A percentile compares a stretch with the other conserved stretches of the same genome.
These are phyloP conservation scores for Aromia moschata DNA, from an alignment of 2,888 invertebrate species.

Conservation along the genomic window DNA sequence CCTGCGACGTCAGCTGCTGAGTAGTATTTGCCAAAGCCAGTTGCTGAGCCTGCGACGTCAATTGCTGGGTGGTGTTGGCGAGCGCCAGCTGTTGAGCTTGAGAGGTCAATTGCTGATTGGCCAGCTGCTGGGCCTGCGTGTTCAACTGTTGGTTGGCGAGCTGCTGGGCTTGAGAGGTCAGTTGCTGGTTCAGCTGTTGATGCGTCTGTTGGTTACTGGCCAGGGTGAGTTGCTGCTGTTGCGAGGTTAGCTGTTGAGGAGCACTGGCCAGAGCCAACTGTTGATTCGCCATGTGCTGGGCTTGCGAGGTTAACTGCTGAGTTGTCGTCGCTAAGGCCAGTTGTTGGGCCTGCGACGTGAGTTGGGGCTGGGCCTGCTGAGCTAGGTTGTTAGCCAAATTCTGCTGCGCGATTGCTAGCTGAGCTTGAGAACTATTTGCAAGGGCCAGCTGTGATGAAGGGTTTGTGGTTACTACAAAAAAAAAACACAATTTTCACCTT, in stretches of 20 bases:
- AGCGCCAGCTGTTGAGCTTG: constrained; percentile 54
- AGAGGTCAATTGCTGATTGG: constrained; percentile 52
- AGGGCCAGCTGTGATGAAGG: constrained; percentile 59
- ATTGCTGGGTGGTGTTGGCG: constrained; percentile 48
- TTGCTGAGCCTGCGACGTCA: constrained; percentile 51
- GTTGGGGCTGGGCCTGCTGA: constrained; percentile 53
- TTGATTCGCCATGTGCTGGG: constrained; percentile 56
- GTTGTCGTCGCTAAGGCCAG: constrained; percentile 58
- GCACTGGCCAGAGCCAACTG: constrained; percentile 51
- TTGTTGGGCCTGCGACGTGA: constrained; percentile 58
- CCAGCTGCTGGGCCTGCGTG: constrained; percentile 53
- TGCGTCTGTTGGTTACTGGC: constrained; percentile 45
- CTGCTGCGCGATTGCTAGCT: constrained; percentile 60
- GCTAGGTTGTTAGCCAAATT: constrained; percentile 59
- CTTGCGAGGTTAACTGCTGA: constrained; percentile 56
- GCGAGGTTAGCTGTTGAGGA: constrained; percentile 46
- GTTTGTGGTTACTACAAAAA: constrained; percentile 58
- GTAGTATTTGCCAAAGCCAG: constrained; percentile 51
- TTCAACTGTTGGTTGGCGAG: constrained; percentile 40
- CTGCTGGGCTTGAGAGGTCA: constrained; percentile 53
- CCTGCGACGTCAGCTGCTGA: constrained; percentile 56
- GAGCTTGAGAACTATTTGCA: constrained; percentile 60
- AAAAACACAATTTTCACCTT: too few species aligned
- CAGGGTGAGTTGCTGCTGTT: constrained; percentile 47
- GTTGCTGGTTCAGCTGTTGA: constrained; percentile 46